Evolutionary conservation across 2,797 vertebrate genomes (phyloP), one percentile per base, ranked within the genome.

Genomic region (Zalophus californianus): DNA sequence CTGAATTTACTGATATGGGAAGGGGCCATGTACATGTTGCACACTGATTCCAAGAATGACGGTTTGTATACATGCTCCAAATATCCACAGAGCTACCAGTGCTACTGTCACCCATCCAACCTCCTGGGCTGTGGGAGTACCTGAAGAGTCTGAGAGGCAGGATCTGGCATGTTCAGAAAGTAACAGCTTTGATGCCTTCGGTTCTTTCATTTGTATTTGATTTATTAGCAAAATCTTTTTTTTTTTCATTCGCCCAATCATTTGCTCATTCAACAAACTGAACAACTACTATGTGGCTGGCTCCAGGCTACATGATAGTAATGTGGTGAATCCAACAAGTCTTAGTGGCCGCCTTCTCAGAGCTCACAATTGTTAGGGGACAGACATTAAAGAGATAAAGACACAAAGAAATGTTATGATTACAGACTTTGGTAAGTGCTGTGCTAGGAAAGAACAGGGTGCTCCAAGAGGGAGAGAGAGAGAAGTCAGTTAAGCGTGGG

Each of bases 151-250:
- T 64, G 56, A 29, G 64, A 93, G 41, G 35, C 12, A 84, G 70
- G 50, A 35, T 32, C 35, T 7, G 2, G 44, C 56, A 8, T 86
- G 38, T 68, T 44, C 25, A 73, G n/a, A 91, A 72, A 90, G 48
- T 32, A 92, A 92, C 32, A 58, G 41, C 41, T 86, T 52, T 90
- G 84, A 77, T 89, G 56, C 25, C 56, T 92, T 78, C 23, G 20
- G 25, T 94, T 72, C 29, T 91, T 93, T 86, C 41, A 16, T 25
- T 78, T 92, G 15, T 29, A 70, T 60, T 83, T 87, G 90, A 89
- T 58, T 92, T 6, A 85, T 82, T 73, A 54, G 64, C 70, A 20
- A 80, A 86, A 44, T 62, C 3, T 1, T 60, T 78, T 70, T 72
- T 72, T 48, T 60, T 38, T 41, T 50, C 16, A 44, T 88, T 91